Conservation (phyloP, 2,888 invertebrate species). For the Erebia aethiops region DNA sequence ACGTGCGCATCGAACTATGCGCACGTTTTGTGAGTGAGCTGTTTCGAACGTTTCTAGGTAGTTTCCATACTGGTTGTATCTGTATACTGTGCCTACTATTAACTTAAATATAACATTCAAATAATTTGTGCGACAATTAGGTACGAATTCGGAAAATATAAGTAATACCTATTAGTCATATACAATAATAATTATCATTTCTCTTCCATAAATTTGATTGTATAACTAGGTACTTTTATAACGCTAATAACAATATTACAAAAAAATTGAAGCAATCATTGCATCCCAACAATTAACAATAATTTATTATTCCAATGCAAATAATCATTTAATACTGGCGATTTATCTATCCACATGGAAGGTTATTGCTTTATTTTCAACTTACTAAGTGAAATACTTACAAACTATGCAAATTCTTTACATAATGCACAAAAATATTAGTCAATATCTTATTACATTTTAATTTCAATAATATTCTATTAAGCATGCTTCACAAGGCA, state of each 20-base stretch:
- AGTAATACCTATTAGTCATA: neutral
- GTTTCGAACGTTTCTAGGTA: too few species aligned
- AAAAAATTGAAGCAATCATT: slow-evolving; percentile 30
- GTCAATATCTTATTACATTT: slow-evolving; percentile 61
- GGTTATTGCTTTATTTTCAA: slow-evolving; percentile 71
- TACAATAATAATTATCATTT: slow-evolving; percentile 7
- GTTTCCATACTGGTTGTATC: too few species aligned
- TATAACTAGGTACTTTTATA: slow-evolving; percentile 22
- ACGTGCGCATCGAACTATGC: too few species aligned
- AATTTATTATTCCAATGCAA: slow-evolving; percentile 32
- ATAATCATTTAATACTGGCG: slow-evolving; percentile 64
- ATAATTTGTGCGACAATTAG: slow-evolving; percentile 13
- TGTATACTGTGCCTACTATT: too few species aligned
- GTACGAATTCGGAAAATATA: neutral
- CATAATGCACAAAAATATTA: slow-evolving; percentile 72
- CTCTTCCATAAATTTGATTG: slow-evolving; percentile 14
- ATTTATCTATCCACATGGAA: slow-evolving; percentile 58
- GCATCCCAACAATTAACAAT: slow-evolving; percentile 29
- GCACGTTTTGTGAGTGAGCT: too few species aligned
- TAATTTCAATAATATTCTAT: slow-evolving; percentile 55
- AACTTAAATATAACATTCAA: neutral
- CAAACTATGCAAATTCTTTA: slow-evolving; percentile 49
- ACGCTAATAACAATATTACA: slow-evolving; percentile 32
- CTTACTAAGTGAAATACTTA: slow-evolving; percentile 42
- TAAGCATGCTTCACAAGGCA: slow-evolving; percentile 82